These are phyloP conservation scores for Ceramica pisi DNA, from an alignment of 2,888 invertebrate genomes.

Conservation along the genomic window DNA sequence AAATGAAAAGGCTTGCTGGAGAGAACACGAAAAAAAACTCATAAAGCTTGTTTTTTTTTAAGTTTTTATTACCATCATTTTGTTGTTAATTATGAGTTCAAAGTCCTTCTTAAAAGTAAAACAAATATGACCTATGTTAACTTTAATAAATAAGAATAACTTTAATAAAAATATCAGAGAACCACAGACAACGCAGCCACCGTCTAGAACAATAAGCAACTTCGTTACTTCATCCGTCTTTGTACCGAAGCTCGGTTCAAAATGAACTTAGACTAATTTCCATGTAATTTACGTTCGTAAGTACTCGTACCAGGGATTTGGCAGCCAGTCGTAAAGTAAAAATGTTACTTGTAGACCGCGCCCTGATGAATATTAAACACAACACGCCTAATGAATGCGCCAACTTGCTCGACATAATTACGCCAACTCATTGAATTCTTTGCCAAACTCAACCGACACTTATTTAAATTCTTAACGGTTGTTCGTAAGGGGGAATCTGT, in stretches of 20 bases:
- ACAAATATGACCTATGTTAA: background rate
- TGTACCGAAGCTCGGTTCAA: constrained; percentile 70
- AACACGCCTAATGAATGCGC: constrained; percentile 83
- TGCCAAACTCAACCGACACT: constrained; percentile 75
- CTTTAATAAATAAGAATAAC: constrained; percentile 29
- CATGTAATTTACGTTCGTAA: constrained; percentile 82
- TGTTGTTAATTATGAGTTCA: too few relatives aligned
- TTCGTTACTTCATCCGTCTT: constrained; percentile 68
- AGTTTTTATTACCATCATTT: too few relatives aligned
- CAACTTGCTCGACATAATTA: constrained; percentile 85
- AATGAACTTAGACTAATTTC: constrained; percentile 82
- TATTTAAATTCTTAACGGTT: constrained; percentile 79
- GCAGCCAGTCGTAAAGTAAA: constrained; percentile 76
- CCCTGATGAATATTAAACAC: constrained; percentile 86
- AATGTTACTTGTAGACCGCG: constrained; percentile 76
- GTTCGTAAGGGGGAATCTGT: constrained; percentile 62
- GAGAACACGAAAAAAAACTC: too few relatives aligned
- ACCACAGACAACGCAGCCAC: constrained; percentile 35
- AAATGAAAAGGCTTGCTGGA: too few relatives aligned
- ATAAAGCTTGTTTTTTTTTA: too few relatives aligned
- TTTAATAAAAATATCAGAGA: constrained; percentile 37
- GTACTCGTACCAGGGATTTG: constrained; percentile 71
- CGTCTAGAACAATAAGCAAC: constrained; percentile 67
- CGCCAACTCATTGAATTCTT: constrained; percentile 85
- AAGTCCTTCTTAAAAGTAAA: too few relatives aligned